Evolutionary conservation across 2,888 invertebrate species (phyloP).

Genomic region (Apomyelois bistriatella): DNA sequence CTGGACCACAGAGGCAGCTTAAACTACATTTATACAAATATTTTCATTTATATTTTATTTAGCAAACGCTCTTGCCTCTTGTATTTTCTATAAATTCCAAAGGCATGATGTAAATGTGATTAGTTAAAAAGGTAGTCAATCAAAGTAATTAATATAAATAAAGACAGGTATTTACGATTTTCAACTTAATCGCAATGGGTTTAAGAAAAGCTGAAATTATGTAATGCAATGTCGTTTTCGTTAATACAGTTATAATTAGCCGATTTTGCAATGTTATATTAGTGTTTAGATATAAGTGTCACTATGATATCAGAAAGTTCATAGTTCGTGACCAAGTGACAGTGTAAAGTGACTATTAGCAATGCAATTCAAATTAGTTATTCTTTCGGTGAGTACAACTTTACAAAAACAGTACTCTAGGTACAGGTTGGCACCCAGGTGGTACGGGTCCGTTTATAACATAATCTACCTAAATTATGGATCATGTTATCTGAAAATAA

Average conservation of each 20-base stretch:
- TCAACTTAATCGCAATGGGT: not conserved
- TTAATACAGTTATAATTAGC: not conserved
- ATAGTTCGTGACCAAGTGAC: not conserved
- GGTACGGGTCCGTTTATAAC: too few species aligned
- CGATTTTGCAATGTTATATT: conserved; percentile 1
- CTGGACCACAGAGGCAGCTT: too few species aligned
- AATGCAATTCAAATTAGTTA: conserved; percentile 34
- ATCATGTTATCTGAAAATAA: too few species aligned
- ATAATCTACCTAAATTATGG: too few species aligned
- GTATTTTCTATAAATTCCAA: not conserved
- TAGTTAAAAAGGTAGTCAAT: conserved; percentile 4
- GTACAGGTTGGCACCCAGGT: too few species aligned
- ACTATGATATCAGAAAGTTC: not conserved
- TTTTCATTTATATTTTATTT: too few species aligned
- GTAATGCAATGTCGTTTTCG: not conserved
- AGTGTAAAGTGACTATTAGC: not conserved
- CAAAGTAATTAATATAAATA: not conserved
- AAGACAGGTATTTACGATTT: not conserved
- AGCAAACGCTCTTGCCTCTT: too few species aligned
- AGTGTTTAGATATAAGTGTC: conserved; percentile 2
- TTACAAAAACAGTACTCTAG: not conserved
- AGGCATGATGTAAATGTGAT: not conserved
- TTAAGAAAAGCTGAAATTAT: not conserved
- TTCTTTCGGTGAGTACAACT: conserved; percentile 42
- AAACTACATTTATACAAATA: too few species aligned